Conservation (phyloP, 2,113 vertebrate species). For the Salvelinus sp. region DNA sequence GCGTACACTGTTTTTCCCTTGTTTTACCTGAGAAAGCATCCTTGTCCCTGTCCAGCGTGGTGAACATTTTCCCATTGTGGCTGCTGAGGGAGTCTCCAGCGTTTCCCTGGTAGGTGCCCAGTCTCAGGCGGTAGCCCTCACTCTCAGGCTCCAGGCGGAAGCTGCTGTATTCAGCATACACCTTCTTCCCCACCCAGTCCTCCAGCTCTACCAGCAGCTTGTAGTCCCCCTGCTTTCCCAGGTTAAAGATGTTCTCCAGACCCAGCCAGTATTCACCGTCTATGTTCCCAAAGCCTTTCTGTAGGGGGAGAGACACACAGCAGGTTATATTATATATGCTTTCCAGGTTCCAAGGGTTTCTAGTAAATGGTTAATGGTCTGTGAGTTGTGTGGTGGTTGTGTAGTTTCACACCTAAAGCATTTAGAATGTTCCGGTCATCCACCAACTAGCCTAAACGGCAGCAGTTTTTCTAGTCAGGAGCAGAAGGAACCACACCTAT, state of each 20-base stretch:
- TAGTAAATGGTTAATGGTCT: no score
- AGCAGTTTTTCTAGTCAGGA: no score
- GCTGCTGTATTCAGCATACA: constrained; percentile 97
- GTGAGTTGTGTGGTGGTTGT: no score
- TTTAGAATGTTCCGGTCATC: no score
- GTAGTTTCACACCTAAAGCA: no score
- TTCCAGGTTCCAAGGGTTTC: no score
- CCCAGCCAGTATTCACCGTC: constrained; percentile 97
- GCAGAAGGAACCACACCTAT: no score
- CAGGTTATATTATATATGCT: no score
- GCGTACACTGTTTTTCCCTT: no score
- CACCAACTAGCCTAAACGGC: no score
- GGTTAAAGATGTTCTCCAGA: constrained; percentile 90
- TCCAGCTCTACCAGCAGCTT: constrained; percentile 92
- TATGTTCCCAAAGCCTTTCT: constrained; percentile 98
- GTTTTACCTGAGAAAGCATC: constrained; percentile 88
- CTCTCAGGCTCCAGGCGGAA: constrained; percentile 90
- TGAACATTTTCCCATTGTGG: constrained; percentile 96
- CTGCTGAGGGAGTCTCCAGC: constrained; percentile 94
- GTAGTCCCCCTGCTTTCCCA: constrained; percentile 93
- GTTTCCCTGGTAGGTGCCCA: constrained; percentile 95
- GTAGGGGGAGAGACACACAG: constrained; percentile 31
- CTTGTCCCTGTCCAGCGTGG: constrained; percentile 93
- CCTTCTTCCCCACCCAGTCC: constrained; percentile 97
- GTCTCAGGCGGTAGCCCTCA: constrained; percentile 86